Percentiles rank a stretch among this genome's conserved stretches.
Evolutionary conservation across 2,888 invertebrate genomes (phyloP).

Genomic region (Campoplex capitator): DNA sequence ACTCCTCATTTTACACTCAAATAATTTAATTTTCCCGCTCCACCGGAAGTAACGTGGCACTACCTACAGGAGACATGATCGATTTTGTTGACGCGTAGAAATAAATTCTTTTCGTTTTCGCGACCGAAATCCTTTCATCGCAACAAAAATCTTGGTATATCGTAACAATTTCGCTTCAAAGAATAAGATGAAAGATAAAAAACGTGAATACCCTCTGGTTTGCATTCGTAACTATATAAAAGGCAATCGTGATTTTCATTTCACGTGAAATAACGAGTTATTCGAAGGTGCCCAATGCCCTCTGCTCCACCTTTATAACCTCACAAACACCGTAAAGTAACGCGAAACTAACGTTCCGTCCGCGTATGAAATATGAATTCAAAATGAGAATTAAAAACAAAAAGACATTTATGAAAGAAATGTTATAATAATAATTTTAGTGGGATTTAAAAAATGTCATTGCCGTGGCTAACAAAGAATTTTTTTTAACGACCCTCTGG

Average conservation of each 20-base stretch:
- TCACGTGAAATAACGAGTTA: neutral
- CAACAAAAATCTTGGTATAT: neutral
- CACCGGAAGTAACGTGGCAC: slow-evolving; percentile 11
- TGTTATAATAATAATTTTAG: slow-evolving; percentile 40
- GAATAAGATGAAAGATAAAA: neutral
- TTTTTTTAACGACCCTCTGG: slow-evolving; percentile 42
- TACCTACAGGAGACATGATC: neutral
- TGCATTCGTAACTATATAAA: neutral
- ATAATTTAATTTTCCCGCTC: neutral
- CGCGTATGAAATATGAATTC: neutral
- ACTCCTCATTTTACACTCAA: neutral
- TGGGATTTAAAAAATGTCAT: slow-evolving; percentile 41
- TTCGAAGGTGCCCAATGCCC: neutral
- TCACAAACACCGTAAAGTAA: neutral
- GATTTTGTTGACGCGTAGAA: neutral
- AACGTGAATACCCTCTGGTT: neutral
- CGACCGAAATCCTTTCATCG: neutral
- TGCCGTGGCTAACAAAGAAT: slow-evolving; percentile 44
- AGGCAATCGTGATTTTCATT: neutral
- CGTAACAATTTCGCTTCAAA: neutral
- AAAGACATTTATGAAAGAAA: neutral
- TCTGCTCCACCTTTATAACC: neutral
- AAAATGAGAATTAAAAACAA: slow-evolving; percentile 3
- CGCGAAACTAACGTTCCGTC: neutral
- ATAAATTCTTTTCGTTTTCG: neutral